These are phyloP conservation scores for Orgyia antiqua DNA, from an alignment of 2,888 invertebrate genomes.

Conservation along the genomic window DNA sequence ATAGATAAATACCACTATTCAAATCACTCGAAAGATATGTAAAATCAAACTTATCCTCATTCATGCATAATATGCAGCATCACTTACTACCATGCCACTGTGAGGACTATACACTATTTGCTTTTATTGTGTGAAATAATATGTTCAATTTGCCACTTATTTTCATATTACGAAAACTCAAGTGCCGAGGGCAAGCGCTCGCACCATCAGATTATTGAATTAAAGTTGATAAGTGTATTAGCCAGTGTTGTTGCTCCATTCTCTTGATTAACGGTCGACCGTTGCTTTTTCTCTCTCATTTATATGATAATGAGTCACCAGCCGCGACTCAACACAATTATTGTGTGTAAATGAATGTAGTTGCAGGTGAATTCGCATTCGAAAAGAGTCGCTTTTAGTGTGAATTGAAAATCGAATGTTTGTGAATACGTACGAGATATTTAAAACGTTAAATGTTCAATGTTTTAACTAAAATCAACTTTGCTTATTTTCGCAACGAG, in stretches of 20 bases:
- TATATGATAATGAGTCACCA: slow-evolving; percentile 72
- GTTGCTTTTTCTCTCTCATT: slow-evolving; percentile 64
- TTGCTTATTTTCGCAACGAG: slow-evolving; percentile 49
- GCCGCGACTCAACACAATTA: slow-evolving; percentile 63
- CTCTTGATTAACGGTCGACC: slow-evolving; percentile 68
- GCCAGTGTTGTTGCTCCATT: slow-evolving; percentile 71
- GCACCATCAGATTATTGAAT: slow-evolving; percentile 67
- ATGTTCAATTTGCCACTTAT: slow-evolving; percentile 61
- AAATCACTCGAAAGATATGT: too few relatives aligned
- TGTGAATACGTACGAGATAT: slow-evolving; percentile 29
- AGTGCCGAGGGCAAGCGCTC: slow-evolving; percentile 49
- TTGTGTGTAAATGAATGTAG: slow-evolving; percentile 63
- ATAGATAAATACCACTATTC: too few relatives aligned
- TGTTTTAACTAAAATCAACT: slow-evolving; percentile 55
- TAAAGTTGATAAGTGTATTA: slow-evolving; percentile 77
- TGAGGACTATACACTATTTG: too few relatives aligned
- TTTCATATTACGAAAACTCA: slow-evolving; percentile 64
- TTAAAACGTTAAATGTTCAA: slow-evolving; percentile 38
- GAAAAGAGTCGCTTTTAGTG: slow-evolving; percentile 29
- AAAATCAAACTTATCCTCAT: too few relatives aligned
- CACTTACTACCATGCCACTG: too few relatives aligned
- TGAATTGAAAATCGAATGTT: slow-evolving; percentile 30
- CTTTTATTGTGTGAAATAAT: slow-evolving; percentile 62
- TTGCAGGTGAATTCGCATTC: slow-evolving; percentile 51
- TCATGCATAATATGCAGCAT: too few relatives aligned